phyloP scores from a whole-genome alignment of 2,888 invertebrate genomes.

The Rhodophaea formosa region DNA sequence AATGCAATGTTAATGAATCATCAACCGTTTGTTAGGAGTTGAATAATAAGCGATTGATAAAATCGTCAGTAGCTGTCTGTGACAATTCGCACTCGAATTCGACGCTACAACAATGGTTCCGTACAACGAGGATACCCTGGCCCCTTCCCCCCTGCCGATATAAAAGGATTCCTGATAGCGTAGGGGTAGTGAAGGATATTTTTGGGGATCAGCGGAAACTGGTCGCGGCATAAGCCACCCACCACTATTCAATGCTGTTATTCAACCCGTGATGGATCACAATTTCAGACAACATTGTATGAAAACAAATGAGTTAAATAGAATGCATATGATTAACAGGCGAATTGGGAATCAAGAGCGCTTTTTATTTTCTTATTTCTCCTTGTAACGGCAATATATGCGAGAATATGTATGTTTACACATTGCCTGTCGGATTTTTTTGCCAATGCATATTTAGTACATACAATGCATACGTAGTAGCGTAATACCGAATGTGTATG shows the following conservation, averaged over 20 bases:
- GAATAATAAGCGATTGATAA: constrained; percentile 74
- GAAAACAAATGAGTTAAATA: constrained; percentile 66
- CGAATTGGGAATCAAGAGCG: constrained; percentile 29
- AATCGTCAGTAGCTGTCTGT: constrained; percentile 66
- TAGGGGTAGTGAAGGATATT: constrained; percentile 44
- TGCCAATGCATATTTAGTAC: no score
- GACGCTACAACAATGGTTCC: constrained; percentile 64
- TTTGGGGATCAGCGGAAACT: constrained; percentile 43
- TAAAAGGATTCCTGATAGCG: constrained; percentile 34
- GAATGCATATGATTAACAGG: constrained; percentile 33
- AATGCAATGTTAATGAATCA: constrained; percentile 50
- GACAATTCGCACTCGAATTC: constrained; percentile 75
- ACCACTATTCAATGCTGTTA: constrained; percentile 71
- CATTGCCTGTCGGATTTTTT: no score
- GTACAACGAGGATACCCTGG: constrained; percentile 47
- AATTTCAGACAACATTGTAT: constrained; percentile 72
- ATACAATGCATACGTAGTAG: no score
- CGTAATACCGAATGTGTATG: no score
- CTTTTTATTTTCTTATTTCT: neutral
- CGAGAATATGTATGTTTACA: no score
- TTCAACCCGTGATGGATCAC: constrained; percentile 74
- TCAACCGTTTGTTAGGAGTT: constrained; percentile 61
- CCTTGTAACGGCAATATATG: neutral
- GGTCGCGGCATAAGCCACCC: constrained; percentile 60
- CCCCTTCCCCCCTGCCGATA: constrained; percentile 39